Base-by-base conservation (phyloP, 2,888 invertebrate species). In the Acanthosoma haemorrhoidale region DNA sequence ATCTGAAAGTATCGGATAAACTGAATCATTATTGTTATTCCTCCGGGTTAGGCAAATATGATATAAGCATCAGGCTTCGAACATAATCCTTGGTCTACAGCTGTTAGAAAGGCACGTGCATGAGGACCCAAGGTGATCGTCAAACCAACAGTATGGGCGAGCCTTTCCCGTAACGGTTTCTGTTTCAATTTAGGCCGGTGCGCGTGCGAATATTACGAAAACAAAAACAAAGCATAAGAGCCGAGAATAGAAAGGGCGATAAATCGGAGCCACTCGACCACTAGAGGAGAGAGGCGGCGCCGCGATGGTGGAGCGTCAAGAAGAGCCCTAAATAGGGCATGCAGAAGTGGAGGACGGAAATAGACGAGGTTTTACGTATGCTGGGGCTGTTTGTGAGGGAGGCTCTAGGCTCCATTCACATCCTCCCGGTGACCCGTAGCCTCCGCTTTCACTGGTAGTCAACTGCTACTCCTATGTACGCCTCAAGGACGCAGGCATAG, bases 21-120 rank as follows among this genome's bases (percentile, higher is more conserved):
- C n/a, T n/a, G n/a, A n/a, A n/a, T n/a, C n/a, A n/a, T n/a, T n/a
- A n/a, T n/a, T n/a, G n/a, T n/a, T n/a, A n/a, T n/a, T n/a, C n/a
- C n/a, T n/a, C n/a, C n/a, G n/a, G n/a, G n/a, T n/a, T n/a, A n/a
- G n/a, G n/a, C n/a, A n/a, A n/a, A n/a, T n/a, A n/a, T n/a, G n/a
- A n/a, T n/a, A n/a, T n/a, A n/a, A n/a, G n/a, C n/a, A n/a, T n/a
- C n/a, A n/a, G n/a, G n/a, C n/a, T n/a, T n/a, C n/a, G n/a, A n/a
- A n/a, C n/a, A n/a, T n/a, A n/a, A n/a, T n/a, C n/a, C n/a, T n/a
- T n/a, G 21, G 13, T 21, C 18, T 11, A 43, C 43, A 43, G 43
- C 43, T 43, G 51, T 51, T 51, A 51, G 51, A 51, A 29, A 51
- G 51, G 25, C 51, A 51, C n/a, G n/a, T n/a, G n/a, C n/a, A n/a